Evolutionary conservation across 2,113 vertebrate species (phyloP), one percentile per base, ranked within the genome.

Genomic region (Columbina picui): DNA sequence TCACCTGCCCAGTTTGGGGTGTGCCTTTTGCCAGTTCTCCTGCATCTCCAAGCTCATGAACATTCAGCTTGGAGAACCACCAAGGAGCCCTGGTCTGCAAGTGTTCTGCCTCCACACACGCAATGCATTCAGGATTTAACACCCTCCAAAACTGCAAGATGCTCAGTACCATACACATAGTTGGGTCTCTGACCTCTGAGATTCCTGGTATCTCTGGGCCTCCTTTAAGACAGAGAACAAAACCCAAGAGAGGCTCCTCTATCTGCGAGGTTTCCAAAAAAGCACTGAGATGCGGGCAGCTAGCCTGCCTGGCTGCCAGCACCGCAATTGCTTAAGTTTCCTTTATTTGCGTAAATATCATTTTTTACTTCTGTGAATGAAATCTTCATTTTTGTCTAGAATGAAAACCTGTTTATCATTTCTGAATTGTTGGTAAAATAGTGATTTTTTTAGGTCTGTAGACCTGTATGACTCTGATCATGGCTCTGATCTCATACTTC

Each of bases 161-260:
- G 10, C 27, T n/a, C 32, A 25, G 11, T 18, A 18, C 6, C 3
- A 1, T 47, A 43, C 34, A 3, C 8, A 0, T 1, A 0, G 14
- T 39, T 34, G 26, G 41, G 6, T 29, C 11, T 86, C 55, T 38
- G 36, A 50, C 7, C 18, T 57, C 30, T 30, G 53, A 32, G 67
- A 9, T 45, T 56, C 41, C 34, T 53, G 36, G 7, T 38, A 0
- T 22, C 29, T 49, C 59, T 59, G 67, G 20, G 12, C 2, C 26
- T 52, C 39, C 57, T 70, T 65, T 49, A 38, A 55, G 32, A 11
- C 29, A 38, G 38, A 38, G 6, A 11, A 2, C 18, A 16, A 21
- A 21, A 2, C 30, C 61, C 12, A 2, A 52, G 17, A 36, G 50
- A 49, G 36, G 41, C 43, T 43, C 11, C 30, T 8, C 36, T 0